These are phyloP conservation scores for Spodoptera litura DNA, from an alignment of 1,140 invertebrate species.

Conservation along the genomic window DNA sequence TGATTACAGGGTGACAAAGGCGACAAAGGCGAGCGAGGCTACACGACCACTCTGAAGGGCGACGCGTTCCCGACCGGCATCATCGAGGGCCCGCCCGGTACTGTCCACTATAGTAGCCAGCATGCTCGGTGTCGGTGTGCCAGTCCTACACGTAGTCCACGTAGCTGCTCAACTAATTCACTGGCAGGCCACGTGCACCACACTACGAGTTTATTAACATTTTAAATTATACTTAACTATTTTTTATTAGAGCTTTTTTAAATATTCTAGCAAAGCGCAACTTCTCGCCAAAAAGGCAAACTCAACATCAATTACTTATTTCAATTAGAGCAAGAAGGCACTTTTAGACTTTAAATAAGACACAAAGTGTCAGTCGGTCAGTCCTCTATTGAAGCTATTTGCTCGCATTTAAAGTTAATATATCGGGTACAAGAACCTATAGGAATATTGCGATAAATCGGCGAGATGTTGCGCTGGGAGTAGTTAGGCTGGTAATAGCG, in stretches of 20 bases:
- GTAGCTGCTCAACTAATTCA: constrained; percentile 3
- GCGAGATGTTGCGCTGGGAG: not conserved
- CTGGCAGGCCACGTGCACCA: not conserved
- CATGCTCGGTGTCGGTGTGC: no score
- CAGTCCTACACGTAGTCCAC: not conserved
- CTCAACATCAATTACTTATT: no score
- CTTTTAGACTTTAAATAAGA: no score
- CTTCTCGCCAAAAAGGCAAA: not conserved
- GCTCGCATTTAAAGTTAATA: no score
- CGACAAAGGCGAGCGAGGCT: constrained; percentile 95
- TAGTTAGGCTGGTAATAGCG: not conserved
- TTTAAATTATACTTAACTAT: constrained; percentile 23
- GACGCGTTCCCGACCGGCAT: constrained; percentile 96
- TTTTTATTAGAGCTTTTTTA: constrained; percentile 17
- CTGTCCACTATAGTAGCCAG: constrained; percentile 17
- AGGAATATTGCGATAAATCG: no score
- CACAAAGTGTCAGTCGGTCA: no score
- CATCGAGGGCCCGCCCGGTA: constrained; percentile 96
- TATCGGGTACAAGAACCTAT: no score
- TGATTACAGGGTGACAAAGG: constrained; percentile 94
- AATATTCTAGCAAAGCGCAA: not conserved
- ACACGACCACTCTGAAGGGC: constrained; percentile 95
- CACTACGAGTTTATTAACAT: not conserved
- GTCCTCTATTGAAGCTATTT: no score
- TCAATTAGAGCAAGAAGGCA: not conserved